Evolutionary conservation across 2,113 vertebrate species (phyloP), one percentile per base, ranked within the genome.

Genomic region (Halcyon senegalensis): DNA sequence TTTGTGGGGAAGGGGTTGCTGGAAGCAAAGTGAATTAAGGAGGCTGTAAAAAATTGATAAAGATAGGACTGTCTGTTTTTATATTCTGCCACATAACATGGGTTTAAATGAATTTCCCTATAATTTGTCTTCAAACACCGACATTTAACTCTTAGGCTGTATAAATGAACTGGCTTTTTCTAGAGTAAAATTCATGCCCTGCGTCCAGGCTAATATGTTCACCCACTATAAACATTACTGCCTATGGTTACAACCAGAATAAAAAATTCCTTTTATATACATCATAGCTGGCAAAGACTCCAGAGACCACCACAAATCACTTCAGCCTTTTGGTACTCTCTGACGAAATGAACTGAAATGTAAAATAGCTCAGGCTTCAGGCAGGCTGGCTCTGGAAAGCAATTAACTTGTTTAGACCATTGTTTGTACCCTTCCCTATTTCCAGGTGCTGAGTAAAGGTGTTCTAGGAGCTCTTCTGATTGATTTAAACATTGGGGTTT

Each of bases 241-340:
- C 97, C 90, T 96, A 93, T 98, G 93, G 95, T 98, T 97, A 97
- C 85, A 97, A 84, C 95, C n/a, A n/a, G 95, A 97, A 97, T 98
- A 97, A 97, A 97, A 98, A 97, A 94, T 83, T 97, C 75, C 83
- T 98, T 98, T 97, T 97, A 96, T 98, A 93, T 97, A 97, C 86
- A 90, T 97, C 96, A 94, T 98, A 95, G 72, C 95, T 97, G 95
- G 95, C 95, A 97, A 91, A 97, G 94, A 93, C 92, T 97, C 94
- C 90, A 94, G 97, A 92, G 96, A 96, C 96, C 78, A 85, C 92
- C 90, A 96, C 96, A 97, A 97, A 98, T 98, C 97, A 97, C 94
- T 97, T 87, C 86, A 93, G 76, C 87, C 56, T 97, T 96, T 96
- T 97, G 84, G 90, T 97, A 56, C 73, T 96, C 93, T 89, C 92